Conservation (phyloP, 2,888 invertebrate species). For the Stegophylla sp. region DNA sequence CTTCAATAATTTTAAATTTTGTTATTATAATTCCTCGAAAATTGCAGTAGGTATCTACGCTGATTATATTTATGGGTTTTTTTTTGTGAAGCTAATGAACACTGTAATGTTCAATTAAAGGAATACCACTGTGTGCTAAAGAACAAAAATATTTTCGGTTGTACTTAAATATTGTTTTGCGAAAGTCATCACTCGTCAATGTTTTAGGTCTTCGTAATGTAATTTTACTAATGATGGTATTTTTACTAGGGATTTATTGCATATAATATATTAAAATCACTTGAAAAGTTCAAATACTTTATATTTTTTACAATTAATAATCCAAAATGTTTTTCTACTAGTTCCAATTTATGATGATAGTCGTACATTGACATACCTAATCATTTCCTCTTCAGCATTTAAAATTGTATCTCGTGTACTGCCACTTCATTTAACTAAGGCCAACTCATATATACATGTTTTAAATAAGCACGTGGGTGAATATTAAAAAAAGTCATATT, state of each 20-base stretch:
- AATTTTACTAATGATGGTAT: too few species aligned
- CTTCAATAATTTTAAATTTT: conserved; percentile 23
- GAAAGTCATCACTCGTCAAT: too few species aligned
- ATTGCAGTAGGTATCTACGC: background rate
- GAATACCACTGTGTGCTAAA: background rate
- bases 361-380: background rate
- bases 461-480: conserved; percentile 19
- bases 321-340: background rate
- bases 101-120: background rate
- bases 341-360: background rate
- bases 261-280: background rate
- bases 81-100: background rate
- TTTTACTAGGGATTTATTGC: background rate
- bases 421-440: background rate
- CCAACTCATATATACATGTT: background rate
- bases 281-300: background rate
- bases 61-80: background rate
- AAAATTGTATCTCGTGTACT: background rate
- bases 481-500: background rate
- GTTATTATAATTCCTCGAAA: background rate
- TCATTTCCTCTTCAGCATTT: background rate
- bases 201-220: too few species aligned
- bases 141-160: background rate
- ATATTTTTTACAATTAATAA: too few species aligned
- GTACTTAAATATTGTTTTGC: background rate